Evolutionary conservation across 2,888 invertebrate genomes (phyloP).

Genomic region (Pyrrhosoma nymphula): DNA sequence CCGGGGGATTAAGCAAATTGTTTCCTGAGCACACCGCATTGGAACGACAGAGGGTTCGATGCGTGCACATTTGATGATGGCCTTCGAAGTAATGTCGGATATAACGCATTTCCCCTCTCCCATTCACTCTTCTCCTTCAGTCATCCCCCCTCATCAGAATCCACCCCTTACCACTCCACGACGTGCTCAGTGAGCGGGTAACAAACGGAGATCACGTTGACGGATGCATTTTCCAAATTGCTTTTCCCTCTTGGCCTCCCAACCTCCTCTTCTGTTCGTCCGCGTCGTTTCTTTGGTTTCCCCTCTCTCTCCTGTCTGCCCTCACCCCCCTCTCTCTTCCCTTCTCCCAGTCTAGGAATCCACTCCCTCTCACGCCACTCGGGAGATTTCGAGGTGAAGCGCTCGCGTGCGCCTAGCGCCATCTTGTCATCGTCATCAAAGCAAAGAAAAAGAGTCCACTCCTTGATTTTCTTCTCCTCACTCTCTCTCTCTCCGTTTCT

Average conservation of each 20-base stretch:
- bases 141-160: background rate
- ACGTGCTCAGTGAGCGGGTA: background rate
- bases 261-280: background rate
- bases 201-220: slow-evolving; percentile 47
- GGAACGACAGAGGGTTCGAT: no score
- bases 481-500: background rate
- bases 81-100: background rate
- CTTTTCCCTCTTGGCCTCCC: slow-evolving; percentile 46
- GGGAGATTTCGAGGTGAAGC: background rate
- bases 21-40: background rate
- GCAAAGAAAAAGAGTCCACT: background rate
- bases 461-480: background rate
- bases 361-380: background rate
- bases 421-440: slow-evolving; percentile 18
- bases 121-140: background rate
- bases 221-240: slow-evolving; percentile 60
- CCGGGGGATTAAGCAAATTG: background rate
- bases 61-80: background rate
- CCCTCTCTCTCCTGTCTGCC: background rate
- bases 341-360: background rate
- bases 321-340: background rate
- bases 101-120: background rate
- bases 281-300: background rate
- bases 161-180: background rate
- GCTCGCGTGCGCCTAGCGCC: slow-evolving; percentile 20